These are phyloP conservation scores for Physocephala rufipes DNA, from an alignment of 2,888 invertebrate genomes.

Conservation along the genomic window DNA sequence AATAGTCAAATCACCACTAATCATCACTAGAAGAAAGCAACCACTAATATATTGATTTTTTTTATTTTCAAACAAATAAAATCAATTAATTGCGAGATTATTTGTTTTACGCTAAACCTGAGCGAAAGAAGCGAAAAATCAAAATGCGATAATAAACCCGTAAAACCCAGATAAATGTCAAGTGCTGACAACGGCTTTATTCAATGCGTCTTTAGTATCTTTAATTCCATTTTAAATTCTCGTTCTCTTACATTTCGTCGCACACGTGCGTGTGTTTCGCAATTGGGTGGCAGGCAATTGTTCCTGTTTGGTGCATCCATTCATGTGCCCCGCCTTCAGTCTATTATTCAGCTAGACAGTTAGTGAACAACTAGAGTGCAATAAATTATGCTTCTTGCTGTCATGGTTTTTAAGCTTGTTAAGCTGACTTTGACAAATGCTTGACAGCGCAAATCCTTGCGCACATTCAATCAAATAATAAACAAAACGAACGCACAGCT, in stretches of 20 bases:
- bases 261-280: no score
- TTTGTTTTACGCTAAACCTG: no score
- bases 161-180: background rate
- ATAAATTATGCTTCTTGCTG: slow-evolving; percentile 34
- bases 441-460: slow-evolving; percentile 36
- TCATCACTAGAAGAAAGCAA: no score
- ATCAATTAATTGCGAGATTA: no score
- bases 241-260: background rate
- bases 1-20: no score
- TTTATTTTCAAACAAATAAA: no score
- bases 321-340: no score
- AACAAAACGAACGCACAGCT: slow-evolving; percentile 22
- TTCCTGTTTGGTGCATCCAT: no score
- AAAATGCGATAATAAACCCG: background rate
- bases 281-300: no score
- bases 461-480: slow-evolving; percentile 4
- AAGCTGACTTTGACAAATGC: slow-evolving; percentile 50
- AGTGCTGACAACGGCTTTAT: background rate
- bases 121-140: slow-evolving; percentile 1
- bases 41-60: no score
- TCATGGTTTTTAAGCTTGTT: slow-evolving; percentile 45
- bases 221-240: background rate
- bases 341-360: no score
- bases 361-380: no score
- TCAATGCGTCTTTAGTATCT: background rate